Evolutionary conservation across 2,797 vertebrate genomes (phyloP).

Genomic region (Rhadinocentrus ornatus): DNA sequence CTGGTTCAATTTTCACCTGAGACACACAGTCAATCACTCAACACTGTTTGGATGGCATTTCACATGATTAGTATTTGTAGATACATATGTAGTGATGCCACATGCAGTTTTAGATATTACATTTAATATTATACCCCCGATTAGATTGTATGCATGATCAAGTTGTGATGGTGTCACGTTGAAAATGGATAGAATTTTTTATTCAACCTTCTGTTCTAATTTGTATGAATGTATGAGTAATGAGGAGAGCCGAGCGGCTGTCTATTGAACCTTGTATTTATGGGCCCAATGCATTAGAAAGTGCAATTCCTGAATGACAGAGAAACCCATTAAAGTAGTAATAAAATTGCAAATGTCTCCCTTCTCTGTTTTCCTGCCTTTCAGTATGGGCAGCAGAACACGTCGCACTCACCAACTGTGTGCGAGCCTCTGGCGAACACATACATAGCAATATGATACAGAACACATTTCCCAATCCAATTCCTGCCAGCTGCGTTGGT

Average conservation of each 20-base stretch:
- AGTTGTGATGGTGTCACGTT: constrained; percentile 59
- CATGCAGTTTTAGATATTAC: constrained; percentile 53
- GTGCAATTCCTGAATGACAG: constrained; percentile 76
- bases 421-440: constrained; percentile 59
- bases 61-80: constrained; percentile 58
- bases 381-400: constrained; percentile 67
- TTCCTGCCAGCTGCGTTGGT: constrained; percentile 73
- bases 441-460: constrained; percentile 75
- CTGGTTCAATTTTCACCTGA: constrained; percentile 36
- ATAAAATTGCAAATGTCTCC: constrained; percentile 82
- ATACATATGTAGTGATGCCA: constrained; percentile 15
- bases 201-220: constrained; percentile 77
- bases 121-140: constrained; percentile 44
- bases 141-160: constrained; percentile 74
- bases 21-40: constrained; percentile 25
- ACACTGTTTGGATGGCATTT: constrained; percentile 36
- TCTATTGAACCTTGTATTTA: constrained; percentile 79
- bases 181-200: constrained; percentile 77
- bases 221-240: constrained; percentile 82
- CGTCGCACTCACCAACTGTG: constrained; percentile 61
- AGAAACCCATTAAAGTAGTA: constrained; percentile 81
- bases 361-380: constrained; percentile 73
- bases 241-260: constrained; percentile 71
- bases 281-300: constrained; percentile 76
- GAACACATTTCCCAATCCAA: constrained; percentile 78